A percentile compares a stretch with the other conserved stretches of the same genome.
phyloP scores from a whole-genome alignment of 2,113 vertebrate species.

The Willisornis vidua region DNA sequence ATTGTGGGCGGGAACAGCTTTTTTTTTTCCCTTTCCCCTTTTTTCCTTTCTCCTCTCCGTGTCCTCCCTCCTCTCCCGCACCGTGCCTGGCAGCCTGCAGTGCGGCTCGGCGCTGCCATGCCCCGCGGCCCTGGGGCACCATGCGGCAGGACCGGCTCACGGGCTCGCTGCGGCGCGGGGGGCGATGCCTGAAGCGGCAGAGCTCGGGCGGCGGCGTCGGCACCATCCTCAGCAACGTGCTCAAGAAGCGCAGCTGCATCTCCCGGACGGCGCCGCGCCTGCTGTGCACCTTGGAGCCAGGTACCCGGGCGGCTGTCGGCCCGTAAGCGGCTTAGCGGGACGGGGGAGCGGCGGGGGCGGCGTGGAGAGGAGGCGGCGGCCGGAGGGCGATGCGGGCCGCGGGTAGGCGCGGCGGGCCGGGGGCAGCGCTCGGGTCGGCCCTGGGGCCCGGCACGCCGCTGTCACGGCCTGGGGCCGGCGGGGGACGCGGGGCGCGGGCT shows the following conservation, averaged over 20 bases:
- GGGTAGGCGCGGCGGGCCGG: no score
- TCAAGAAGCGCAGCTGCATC: constrained; percentile 94
- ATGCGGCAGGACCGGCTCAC: constrained; percentile 89
- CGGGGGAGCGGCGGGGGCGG: background rate
- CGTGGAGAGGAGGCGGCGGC: background rate
- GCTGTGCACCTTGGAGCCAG: constrained; percentile 97
- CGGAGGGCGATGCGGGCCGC: background rate
- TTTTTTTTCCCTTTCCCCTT: background rate
- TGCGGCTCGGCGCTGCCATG: constrained; percentile 55
- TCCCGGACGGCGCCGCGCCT: constrained; percentile 92
- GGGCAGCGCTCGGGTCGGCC: no score
- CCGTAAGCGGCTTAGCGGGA: background rate
- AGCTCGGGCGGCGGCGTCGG: constrained; percentile 85
- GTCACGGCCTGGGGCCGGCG: no score
- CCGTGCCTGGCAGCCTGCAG: constrained; percentile 57
- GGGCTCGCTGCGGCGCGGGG: constrained; percentile 82
- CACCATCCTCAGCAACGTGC: constrained; percentile 93
- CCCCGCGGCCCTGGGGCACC: constrained; percentile 3
- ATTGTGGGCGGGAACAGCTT: constrained; percentile 70
- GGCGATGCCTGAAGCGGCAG: constrained; percentile 81
- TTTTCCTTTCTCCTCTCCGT: background rate
- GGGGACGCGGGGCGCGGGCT: no score
- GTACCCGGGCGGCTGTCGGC: constrained; percentile 65
- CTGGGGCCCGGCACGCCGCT: no score
- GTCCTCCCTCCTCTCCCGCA: background rate